Conservation (phyloP, 2,888 invertebrate species). For the Athetis lepigone region DNA sequence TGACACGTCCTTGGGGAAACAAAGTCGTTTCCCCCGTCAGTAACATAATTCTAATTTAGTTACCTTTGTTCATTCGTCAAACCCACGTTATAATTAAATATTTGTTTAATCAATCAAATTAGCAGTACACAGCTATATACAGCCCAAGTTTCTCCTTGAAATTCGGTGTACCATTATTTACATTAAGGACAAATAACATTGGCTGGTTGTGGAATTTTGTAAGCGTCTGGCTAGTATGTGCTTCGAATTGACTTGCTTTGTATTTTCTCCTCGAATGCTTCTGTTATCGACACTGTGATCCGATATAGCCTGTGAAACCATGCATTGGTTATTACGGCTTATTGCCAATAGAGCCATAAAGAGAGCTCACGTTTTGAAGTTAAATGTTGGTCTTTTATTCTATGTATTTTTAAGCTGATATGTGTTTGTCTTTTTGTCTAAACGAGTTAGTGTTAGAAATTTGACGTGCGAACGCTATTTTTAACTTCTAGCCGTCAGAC, state of each 20-base stretch:
- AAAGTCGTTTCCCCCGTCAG: slow-evolving; percentile 18
- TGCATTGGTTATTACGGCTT: slow-evolving; percentile 15
- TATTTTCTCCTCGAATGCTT: slow-evolving; percentile 9
- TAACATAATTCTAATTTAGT: slow-evolving; percentile 32
- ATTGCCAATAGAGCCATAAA: background rate
- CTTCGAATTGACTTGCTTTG: slow-evolving; percentile 5
- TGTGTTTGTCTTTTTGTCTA: no score
- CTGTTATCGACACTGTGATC: slow-evolving; percentile 22
- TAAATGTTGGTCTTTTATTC: background rate
- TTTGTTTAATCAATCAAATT: slow-evolving; percentile 34
- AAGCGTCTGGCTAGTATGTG: slow-evolving; percentile 5
- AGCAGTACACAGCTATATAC: background rate
- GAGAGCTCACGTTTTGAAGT: background rate
- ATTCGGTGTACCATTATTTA: background rate
- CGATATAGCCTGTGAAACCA: slow-evolving; percentile 19
- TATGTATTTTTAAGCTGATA: slow-evolving; percentile 2
- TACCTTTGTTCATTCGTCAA: slow-evolving; percentile 30
- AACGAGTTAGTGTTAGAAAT: no score
- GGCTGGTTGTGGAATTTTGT: slow-evolving; percentile 5
- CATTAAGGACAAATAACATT: slow-evolving; percentile 1
- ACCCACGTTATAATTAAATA: slow-evolving; percentile 27
- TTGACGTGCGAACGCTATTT: no score
- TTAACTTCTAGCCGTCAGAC: no score
- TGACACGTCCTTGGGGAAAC: slow-evolving; percentile 38
- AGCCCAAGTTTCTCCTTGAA: background rate